Evolutionary conservation across 2,113 vertebrate species (phyloP), one percentile per base, ranked within the genome.

Genomic region (Gambusia holbrooki): DNA sequence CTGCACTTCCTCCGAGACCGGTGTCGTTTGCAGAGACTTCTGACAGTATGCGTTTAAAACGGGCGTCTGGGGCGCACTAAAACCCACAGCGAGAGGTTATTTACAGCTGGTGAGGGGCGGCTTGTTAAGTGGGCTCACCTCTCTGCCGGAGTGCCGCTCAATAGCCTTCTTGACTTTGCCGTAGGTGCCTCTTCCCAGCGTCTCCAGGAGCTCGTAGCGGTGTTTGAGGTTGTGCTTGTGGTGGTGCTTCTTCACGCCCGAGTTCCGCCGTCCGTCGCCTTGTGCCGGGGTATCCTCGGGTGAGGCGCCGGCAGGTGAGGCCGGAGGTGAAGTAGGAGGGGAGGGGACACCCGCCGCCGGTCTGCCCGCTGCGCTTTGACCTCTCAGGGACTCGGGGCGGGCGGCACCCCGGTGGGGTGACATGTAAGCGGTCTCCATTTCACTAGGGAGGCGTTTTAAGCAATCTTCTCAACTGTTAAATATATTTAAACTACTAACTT

Each of bases 181-280:
- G 14, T 99, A 99, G 70, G 97, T 98, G 86, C 98, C 98, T 92
- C 96, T 96, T 66, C 98, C 98, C 92, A 99, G 94, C 54, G 97
- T 99, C 94, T 98, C 97, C 92, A 96, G 97, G 90, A 99, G 94
- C 94, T 99, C 98, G 76, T 99, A 99, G 90, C 98, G 96, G 88
- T 99, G 98, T 82, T 98, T 99, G 90, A 99, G 95, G 94, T 98
- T 99, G 91, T 99, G 98, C 82, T 99, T 99, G 94, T 99, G 98
- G 83, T 98, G 96, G 90, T 99, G 98, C 76, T 97, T 95, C 94
- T 98, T 99, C 92, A 97, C 97, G 22, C 96, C 93, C 0, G 96
- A 96, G 83, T 90, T 94, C 82, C 95, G 96, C 92, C 89, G 84
- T 45, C 91, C 90, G 32, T 88, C 86, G 3, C 84, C 70, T 69